Conservation (phyloP, 2,113 vertebrate genomes). For the Hydrochoerus hydrochaeris region DNA sequence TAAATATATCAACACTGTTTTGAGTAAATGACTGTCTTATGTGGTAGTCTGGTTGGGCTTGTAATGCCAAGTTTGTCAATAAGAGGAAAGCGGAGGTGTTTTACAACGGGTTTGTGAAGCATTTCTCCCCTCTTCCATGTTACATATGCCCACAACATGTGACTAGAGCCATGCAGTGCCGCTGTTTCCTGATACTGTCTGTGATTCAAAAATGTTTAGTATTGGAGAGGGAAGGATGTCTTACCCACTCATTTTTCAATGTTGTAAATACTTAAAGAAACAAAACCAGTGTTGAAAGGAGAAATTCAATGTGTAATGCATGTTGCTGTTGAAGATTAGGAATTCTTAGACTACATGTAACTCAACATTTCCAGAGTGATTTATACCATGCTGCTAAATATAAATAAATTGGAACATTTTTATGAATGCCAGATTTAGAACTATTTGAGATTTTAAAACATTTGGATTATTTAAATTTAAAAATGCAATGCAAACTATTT, state of each 20-base stretch:
- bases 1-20: not conserved
- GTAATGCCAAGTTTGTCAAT: not conserved
- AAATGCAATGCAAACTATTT: conserved; percentile 68
- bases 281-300: conserved; percentile 71
- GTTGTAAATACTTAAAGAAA: conserved; percentile 45
- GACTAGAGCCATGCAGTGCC: conserved; percentile 63
- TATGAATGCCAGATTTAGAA: not conserved
- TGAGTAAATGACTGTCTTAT: not conserved
- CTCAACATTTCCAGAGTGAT: not conserved
- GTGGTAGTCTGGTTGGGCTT: not conserved
- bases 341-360: not conserved
- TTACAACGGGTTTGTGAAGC: not conserved
- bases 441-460: not conserved
- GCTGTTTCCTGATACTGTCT: conserved; percentile 67
- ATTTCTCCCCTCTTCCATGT: not conserved
- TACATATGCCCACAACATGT: conserved; percentile 24
- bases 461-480: conserved; percentile 49
- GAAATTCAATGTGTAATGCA: conserved; percentile 43
- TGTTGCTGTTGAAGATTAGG: not conserved
- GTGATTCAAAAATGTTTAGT: conserved; percentile 73
- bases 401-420: not conserved
- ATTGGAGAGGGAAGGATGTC: not conserved
- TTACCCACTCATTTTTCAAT: conserved; percentile 45
- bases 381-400: not conserved
- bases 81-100: not conserved